Base-by-base conservation (phyloP, 2,888 invertebrate species). In the Fragum fragum region DNA sequence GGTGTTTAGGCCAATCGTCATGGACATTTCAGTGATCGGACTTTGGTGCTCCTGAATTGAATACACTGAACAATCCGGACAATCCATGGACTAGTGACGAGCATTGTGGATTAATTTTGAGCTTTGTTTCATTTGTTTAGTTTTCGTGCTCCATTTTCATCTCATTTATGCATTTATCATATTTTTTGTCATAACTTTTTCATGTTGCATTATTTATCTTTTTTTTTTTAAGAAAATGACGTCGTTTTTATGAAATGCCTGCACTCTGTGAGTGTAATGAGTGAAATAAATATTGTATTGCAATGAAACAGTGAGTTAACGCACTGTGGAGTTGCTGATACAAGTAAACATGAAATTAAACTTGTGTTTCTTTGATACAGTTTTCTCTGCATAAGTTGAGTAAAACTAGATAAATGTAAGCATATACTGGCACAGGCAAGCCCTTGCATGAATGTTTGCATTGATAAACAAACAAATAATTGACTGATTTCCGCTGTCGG, bases 221-320 rank as follows among this genome's bases (percentile, higher is more conserved):
- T 42, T 66, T 61, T 69, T 61, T 66, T 57, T 66, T 68, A 53
- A 69, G 55, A 69, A 81, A 85, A 85, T 82, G 82, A 82, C 82
- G 82, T 80, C 82, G 76, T 83, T 83, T 70, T 52, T 71, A 72
- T 76, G 36, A 18, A 23, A 47, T 68, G 21, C 29, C 76, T 82
- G 32, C 82, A 73, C 85, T 85, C 82, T 85, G 68, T 78, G 85
- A 82, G 85, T 82, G 82, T 47, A 47, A 47, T 47, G 47, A 47
- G 5, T 36, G 32, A 36, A 36, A 36, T 3, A 6, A 47, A 47
- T 47, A 18, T 47, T 47, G 16, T 47, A 47, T 47, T 47, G 47
- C 47, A 47, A 47, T 47, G 14, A 47, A 14, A 18, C 47, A 16
- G n/a, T 3, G 47, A 47, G 47, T 47, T 47, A 47, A 47, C 47